phyloP scores from a whole-genome alignment of 2,113 vertebrate genomes.

The Phylloscopus trochilus region DNA sequence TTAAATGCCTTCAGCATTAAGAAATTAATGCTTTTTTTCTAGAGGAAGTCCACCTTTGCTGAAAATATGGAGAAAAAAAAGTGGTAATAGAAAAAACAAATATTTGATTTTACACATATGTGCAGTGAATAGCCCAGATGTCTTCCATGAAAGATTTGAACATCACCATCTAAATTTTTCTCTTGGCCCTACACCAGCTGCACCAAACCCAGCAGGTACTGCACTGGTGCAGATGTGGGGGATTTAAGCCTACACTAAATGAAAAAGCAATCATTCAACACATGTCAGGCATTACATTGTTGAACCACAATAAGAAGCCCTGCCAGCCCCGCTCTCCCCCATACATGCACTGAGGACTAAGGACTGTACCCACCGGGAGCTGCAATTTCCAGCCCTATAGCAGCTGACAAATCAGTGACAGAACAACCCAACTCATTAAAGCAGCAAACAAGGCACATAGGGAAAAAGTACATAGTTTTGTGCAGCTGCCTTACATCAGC shows the following conservation, averaged over 20 bases:
- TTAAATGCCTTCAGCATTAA: background rate
- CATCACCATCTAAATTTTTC: background rate
- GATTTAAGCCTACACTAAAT: background rate
- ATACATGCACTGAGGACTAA: fast-evolving
- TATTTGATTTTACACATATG: background rate
- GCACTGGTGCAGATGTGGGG: background rate
- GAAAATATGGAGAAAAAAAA: background rate
- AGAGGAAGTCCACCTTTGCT: background rate
- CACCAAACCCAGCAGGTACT: background rate
- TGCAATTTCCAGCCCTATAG: background rate
- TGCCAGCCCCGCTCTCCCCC: background rate
- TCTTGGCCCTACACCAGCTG: background rate
- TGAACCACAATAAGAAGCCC: background rate
- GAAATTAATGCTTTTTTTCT: background rate
- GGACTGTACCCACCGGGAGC: background rate
- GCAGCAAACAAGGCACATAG: background rate
- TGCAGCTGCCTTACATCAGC: background rate
- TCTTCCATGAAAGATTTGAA: background rate
- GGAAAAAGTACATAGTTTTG: background rate
- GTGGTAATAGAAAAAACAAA: background rate
- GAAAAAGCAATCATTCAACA: background rate
- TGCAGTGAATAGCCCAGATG: background rate
- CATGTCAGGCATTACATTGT: background rate
- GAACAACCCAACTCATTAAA: background rate
- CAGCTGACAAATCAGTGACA: background rate